Evolutionary conservation across 2,113 vertebrate species (phyloP).

Genomic region (Dicentrarchus labrax): DNA sequence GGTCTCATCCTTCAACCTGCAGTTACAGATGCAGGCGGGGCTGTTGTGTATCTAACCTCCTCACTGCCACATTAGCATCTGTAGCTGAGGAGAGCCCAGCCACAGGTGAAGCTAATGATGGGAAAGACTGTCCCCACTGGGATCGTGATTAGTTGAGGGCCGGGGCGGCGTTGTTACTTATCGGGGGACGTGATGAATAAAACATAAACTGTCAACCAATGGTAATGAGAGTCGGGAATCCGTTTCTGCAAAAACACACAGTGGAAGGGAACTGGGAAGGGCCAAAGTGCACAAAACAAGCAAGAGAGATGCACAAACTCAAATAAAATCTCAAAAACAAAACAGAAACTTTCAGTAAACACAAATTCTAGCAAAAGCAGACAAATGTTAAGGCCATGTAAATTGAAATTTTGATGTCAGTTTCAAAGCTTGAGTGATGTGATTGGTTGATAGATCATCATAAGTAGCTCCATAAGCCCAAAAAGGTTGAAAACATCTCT

Average conservation of each 20-base stretch:
- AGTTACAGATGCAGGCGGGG: slow-evolving; percentile 15
- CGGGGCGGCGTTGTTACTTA: slow-evolving; percentile 37
- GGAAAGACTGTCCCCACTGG: slow-evolving; percentile 15
- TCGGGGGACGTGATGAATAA: slow-evolving; percentile 57
- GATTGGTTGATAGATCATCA: background rate
- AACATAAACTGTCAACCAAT: slow-evolving; percentile 43
- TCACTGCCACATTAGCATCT: slow-evolving; percentile 51
- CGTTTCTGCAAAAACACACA: slow-evolving; percentile 12
- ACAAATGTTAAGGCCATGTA: background rate
- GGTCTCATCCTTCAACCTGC: slow-evolving; percentile 54
- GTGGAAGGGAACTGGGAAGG: background rate
- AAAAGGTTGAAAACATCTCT: background rate
- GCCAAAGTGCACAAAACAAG: background rate
- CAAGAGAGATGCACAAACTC: background rate
- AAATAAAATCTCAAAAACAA: background rate
- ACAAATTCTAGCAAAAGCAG: background rate
- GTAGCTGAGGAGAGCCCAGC: slow-evolving; percentile 31
- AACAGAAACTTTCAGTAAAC: background rate
- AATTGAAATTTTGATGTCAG: background rate
- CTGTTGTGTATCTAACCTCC: slow-evolving; percentile 49
- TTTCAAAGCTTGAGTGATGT: background rate
- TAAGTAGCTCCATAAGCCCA: background rate
- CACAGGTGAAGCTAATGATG: slow-evolving; percentile 62
- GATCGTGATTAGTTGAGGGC: slow-evolving; percentile 61
- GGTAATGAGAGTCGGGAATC: slow-evolving; percentile 25